These are phyloP conservation scores for Rotaria sp. DNA, from an alignment of 2,888 invertebrate species.

Conservation along the genomic window DNA sequence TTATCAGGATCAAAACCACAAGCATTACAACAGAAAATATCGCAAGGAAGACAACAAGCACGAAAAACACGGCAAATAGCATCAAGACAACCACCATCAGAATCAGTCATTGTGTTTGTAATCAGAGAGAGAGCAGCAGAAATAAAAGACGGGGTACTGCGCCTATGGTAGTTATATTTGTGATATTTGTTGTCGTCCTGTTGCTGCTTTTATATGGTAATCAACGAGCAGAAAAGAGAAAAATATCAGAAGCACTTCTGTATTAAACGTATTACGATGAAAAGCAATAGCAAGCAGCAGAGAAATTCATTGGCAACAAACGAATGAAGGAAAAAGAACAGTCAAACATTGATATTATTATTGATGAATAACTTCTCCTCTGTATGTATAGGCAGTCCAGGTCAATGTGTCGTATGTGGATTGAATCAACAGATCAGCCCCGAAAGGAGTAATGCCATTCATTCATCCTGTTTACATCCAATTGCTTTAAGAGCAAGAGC, in stretches of 20 bases:
- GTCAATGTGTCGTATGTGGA: too few species aligned
- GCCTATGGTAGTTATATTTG: not conserved
- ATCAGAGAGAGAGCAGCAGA: not conserved
- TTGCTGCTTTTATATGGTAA: not conserved
- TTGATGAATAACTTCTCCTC: not conserved
- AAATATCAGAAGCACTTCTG: not conserved
- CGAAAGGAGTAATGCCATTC: too few species aligned
- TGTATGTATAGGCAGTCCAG: not conserved
- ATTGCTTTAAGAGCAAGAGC: too few species aligned
- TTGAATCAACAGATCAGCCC: too few species aligned
- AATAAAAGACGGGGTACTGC: not conserved
- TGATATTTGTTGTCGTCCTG: not conserved
- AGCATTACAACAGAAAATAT: not conserved
- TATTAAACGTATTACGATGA: not conserved
- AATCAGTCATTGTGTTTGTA: not conserved
- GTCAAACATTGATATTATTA: not conserved
- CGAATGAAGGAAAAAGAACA: not conserved
- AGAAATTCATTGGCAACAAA: not conserved
- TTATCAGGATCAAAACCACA: conserved; percentile 6
- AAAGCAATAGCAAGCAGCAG: not conserved
- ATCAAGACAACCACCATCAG: not conserved
- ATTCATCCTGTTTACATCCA: too few species aligned
- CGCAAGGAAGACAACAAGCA: not conserved
- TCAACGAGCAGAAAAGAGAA: not conserved
- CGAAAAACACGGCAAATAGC: not conserved